Percentiles rank a stretch among this genome's conserved stretches.
These are phyloP conservation scores for Leptobrachium ailaonicum DNA, from an alignment of 2,113 vertebrate species.

Conservation along the genomic window DNA sequence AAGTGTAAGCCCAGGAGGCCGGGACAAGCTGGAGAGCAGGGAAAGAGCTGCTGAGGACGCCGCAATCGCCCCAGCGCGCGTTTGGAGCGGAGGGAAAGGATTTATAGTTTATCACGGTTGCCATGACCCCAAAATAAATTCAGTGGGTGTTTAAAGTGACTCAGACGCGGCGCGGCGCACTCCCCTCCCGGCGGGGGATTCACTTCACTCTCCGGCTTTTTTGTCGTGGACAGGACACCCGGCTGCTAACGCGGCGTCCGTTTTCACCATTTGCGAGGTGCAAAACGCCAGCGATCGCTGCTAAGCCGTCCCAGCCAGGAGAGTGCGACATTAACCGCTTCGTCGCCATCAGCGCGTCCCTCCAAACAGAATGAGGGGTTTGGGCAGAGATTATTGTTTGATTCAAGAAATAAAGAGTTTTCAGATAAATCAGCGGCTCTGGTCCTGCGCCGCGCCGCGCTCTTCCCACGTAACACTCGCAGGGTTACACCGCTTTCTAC, in stretches of 20 bases:
- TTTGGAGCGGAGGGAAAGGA: constrained; percentile 55
- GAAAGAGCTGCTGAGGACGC: not conserved
- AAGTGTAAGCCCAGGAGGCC: constrained; percentile 35
- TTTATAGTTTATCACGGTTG: constrained; percentile 60
- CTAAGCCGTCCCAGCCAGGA: not conserved
- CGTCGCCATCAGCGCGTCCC: not conserved
- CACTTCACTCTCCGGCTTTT: constrained; percentile 50
- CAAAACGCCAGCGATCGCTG: not conserved
- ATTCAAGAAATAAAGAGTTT: no score
- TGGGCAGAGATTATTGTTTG: no score
- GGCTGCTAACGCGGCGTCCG: constrained; percentile 39
- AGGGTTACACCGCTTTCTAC: no score
- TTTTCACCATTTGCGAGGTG: not conserved
- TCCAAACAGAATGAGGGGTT: no score
- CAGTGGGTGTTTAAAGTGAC: constrained; percentile 57
- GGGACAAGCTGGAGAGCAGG: constrained; percentile 47
- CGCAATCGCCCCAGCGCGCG: not conserved
- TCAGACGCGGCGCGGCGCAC: constrained; percentile 55
- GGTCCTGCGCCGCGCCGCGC: no score
- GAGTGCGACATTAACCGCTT: constrained; percentile 12
- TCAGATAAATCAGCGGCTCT: no score
- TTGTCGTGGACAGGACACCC: constrained; percentile 39
- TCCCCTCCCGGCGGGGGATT: constrained; percentile 53
- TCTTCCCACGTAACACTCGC: no score
- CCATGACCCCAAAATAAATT: constrained; percentile 64